Evolutionary conservation across 2,113 vertebrate species (phyloP), one percentile per base, ranked within the genome.

Genomic region (Callipepla californica): DNA sequence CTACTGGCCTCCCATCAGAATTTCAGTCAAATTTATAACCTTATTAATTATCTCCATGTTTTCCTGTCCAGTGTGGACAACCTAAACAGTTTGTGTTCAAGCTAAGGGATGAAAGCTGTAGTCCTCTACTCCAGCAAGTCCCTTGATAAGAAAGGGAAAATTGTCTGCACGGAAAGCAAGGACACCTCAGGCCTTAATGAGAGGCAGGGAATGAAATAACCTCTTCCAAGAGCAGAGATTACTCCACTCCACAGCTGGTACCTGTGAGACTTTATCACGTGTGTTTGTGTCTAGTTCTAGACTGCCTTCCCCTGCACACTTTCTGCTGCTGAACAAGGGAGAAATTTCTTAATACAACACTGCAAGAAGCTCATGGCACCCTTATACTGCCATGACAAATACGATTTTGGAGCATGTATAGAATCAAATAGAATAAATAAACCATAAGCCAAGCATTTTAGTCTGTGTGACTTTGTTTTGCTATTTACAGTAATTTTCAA

Each of bases 361-460:
- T 87, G 50, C 44, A 80, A 80, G 51, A 85, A 55, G 15, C 36
- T 80, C 38, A 67, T n/a, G 55, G 9, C 30, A 57, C 30, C 18
- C 18, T 57, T 45, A 77, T 63, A 8, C 5, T 88, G 14, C 30
- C 32, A 47, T 4, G 57, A 36, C 38, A 90, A 92, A 86, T 26
- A 38, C 20, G 11, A 74, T 59, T 82, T 72, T 70, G 68, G 61
- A 93, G 47, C 13, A 11, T 2, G 1, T 70, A 67, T 48, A 85
- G 59, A 76, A 79, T 42, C 26, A 66, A 80, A 62, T 13, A 62
- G n/a, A 30, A 38, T 28, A 92, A 95, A 91, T 69, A 85, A 91
- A 89, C n/a, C 20, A 47, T 57, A 91, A 32, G 0, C 3, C 40
- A 66, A 80, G 42, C 2, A 67, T 80, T 80, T 74, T 59, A 91